A percentile compares a stretch with the other conserved stretches of the same genome.
phyloP scores from a whole-genome alignment of 1,140 invertebrate genomes.

The Zaprionus gabonicus region DNA sequence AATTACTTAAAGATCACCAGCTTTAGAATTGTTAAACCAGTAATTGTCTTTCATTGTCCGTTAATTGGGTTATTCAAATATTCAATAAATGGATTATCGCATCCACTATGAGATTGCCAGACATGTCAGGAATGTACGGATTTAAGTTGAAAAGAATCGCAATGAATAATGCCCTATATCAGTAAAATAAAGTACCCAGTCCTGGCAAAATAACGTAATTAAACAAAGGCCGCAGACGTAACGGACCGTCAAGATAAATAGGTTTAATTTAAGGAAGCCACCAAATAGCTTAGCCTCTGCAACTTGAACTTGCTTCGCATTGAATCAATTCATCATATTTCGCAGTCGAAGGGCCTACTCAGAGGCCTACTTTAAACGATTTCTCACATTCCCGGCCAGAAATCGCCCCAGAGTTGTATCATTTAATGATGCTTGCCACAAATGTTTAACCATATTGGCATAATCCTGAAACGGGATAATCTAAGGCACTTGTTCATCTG shows the following conservation, averaged over 20 bases:
- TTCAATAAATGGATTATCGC: too few relatives aligned
- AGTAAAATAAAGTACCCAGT: not conserved
- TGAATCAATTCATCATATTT: slow-evolving; percentile 14
- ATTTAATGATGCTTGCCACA: slow-evolving; percentile 28
- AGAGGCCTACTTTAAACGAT: not conserved
- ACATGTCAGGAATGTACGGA: not conserved
- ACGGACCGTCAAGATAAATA: not conserved
- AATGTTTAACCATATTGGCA: slow-evolving; percentile 24
- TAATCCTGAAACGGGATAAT: slow-evolving; percentile 33
- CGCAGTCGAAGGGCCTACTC: not conserved
- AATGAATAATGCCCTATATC: not conserved
- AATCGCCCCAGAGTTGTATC: not conserved
- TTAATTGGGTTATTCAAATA: too few relatives aligned
- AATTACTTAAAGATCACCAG: too few relatives aligned
- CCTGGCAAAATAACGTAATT: not conserved
- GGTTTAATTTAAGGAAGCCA: not conserved
- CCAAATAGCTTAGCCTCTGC: not conserved
- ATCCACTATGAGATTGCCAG: not conserved
- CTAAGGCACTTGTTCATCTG: not conserved
- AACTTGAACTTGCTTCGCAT: not conserved
- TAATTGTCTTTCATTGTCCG: too few relatives aligned
- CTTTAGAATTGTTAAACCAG: too few relatives aligned
- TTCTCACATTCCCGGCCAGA: not conserved
- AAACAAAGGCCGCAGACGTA: not conserved
- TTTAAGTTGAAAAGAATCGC: not conserved